These are phyloP conservation scores for Pygocentrus nattereri DNA, from an alignment of 2,797 vertebrate species.

Conservation along the genomic window DNA sequence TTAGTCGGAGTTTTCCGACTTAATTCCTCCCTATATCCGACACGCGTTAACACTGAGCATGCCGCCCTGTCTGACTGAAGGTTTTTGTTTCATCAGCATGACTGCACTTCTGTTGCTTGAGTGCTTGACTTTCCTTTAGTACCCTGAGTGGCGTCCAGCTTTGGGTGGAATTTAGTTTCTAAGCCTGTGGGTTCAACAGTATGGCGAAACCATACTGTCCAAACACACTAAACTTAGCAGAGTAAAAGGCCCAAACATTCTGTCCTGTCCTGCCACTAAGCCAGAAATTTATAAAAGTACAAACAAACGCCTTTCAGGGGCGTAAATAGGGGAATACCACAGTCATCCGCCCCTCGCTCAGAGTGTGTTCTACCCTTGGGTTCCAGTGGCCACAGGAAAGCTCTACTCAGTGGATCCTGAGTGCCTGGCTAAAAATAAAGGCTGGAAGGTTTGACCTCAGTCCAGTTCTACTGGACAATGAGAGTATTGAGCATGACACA, in stretches of 20 bases:
- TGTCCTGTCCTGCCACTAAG: not conserved
- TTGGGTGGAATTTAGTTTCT: constrained; percentile 20
- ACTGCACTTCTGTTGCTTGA: constrained; percentile 17
- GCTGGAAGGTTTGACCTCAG: constrained; percentile 52
- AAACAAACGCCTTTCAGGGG: constrained; percentile 35
- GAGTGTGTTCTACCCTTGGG: constrained; percentile 9
- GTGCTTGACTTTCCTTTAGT: not conserved
- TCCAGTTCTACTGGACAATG: constrained; percentile 53
- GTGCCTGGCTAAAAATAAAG: constrained; percentile 53
- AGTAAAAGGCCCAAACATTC: not conserved
- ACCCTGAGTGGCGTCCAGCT: not conserved
- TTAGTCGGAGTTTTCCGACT: constrained; percentile 3
- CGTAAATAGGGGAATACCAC: constrained; percentile 34
- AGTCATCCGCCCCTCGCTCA: constrained; percentile 26
- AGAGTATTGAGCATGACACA: constrained; percentile 51
- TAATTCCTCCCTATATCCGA: constrained; percentile 10
- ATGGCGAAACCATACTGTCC: constrained; percentile 6
- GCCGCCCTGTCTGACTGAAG: not conserved
- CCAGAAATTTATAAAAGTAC: constrained; percentile 3
- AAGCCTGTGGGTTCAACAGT: too few relatives aligned
- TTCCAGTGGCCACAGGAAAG: constrained; percentile 38
- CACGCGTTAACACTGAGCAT: not conserved
- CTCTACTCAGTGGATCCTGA: constrained; percentile 23
- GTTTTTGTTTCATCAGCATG: constrained; percentile 24
- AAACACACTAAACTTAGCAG: not conserved